These are phyloP conservation scores for Synanceia verrucosa DNA, from an alignment of 2,797 vertebrate genomes.

Conservation along the genomic window DNA sequence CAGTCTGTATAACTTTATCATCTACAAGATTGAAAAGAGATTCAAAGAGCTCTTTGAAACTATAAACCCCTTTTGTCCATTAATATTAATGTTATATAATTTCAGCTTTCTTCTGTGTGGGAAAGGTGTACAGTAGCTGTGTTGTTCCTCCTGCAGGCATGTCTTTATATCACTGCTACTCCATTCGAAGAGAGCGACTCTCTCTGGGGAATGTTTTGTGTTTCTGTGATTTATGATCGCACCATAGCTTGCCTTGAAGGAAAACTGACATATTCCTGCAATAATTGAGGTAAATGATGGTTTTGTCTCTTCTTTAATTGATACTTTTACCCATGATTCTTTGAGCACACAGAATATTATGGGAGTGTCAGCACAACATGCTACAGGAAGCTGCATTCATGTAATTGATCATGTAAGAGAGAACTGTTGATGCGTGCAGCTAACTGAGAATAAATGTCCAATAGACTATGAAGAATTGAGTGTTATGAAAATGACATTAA, in stretches of 20 bases:
- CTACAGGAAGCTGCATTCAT: slow-evolving; percentile 14
- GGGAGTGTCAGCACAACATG: not conserved
- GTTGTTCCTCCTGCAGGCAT: slow-evolving; percentile 54
- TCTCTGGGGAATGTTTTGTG: slow-evolving; percentile 63
- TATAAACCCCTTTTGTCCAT: slow-evolving; percentile 47
- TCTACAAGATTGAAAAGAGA: too few relatives aligned
- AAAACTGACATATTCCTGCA: slow-evolving; percentile 71
- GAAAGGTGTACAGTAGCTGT: slow-evolving; percentile 38
- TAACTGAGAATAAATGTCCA: not conserved
- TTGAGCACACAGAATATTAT: slow-evolving; percentile 11
- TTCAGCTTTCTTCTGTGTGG: slow-evolving; percentile 29
- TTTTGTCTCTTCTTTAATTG: slow-evolving; percentile 55
- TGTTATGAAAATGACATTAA: slow-evolving; percentile 17
- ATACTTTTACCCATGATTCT: slow-evolving; percentile 44
- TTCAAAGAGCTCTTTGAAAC: slow-evolving; percentile 31
- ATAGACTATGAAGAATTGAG: slow-evolving; percentile 3
- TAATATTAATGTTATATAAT: slow-evolving; percentile 58
- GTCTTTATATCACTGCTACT: slow-evolving; percentile 67
- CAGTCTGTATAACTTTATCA: too few relatives aligned
- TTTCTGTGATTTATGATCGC: slow-evolving; percentile 73
- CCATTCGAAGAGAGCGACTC: slow-evolving; percentile 53
- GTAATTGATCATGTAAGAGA: not conserved
- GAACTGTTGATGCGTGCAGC: not conserved
- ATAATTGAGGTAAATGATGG: slow-evolving; percentile 81
- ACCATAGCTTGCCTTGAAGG: slow-evolving; percentile 61